Base-by-base conservation (phyloP, 2,113 vertebrate genomes). In the Scatophagus argus region DNA sequence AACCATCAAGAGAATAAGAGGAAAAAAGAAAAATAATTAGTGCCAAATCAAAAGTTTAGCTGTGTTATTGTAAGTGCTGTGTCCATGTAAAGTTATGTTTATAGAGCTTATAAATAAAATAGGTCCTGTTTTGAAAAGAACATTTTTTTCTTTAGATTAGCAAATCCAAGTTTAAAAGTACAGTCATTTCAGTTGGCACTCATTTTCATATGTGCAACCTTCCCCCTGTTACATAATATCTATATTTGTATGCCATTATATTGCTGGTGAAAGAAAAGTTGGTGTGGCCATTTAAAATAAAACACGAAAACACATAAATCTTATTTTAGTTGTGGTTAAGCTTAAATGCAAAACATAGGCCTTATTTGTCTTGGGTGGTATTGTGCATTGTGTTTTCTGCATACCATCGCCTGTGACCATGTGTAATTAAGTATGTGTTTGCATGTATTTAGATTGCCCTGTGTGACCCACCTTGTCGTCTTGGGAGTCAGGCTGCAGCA, bases 401-500 rank as follows among this genome's bases (percentile, higher is more conserved):
- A 46, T n/a, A 21, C 10, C 8, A 27, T 2, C 19, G 19, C 49
- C 27, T 54, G 17, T 64, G 56, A 46, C n/a, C 38, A 8, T 54
- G 16, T 43, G 34, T 44, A 43, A 14, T 39, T 56, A 55, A 6
- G 0, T 29, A n/a, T 16, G 25, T 44, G 29, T 6, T 5, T 44
- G 1, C 23, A 38, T 60, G 13, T 59, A 10, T 55, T 39, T 38
- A 6, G 25, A 17, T 41, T 5, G 41, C 25, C 19, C 31, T 63
- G 11, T 14, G 46, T 13, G 51, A 81, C 93, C 88, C 93, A 99
- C 98, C 97, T 99, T 99, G 94, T 99, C 98, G 8, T 99, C 98
- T 92, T 99, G 98, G 0, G 97, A 95, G 91, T 99, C 98, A 0
- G 97, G 96, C 92, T 99, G 98, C 54, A 99, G 96, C 32, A 99